phyloP scores from a whole-genome alignment of 2,113 vertebrate genomes.

The Grantiella picta region DNA sequence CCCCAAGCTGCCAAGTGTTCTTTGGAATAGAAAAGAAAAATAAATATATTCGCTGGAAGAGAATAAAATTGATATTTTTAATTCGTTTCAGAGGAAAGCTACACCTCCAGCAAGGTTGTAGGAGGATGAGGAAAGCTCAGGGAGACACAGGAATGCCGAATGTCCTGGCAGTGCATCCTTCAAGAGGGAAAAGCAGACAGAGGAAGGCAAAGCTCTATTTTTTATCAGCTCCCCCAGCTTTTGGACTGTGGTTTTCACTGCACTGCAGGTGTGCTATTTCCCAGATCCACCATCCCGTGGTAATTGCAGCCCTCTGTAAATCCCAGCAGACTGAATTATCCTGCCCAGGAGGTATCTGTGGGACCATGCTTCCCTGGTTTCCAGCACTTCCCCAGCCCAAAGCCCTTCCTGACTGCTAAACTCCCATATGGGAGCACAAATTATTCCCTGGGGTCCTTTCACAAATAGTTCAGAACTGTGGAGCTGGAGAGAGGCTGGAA shows the following conservation, averaged over 20 bases:
- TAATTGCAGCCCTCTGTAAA: neutral
- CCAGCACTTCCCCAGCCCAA: neutral
- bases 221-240: neutral
- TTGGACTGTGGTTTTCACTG: neutral
- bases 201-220: neutral
- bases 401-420: neutral
- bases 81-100: neutral
- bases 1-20: fast-evolving
- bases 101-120: neutral
- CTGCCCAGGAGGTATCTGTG: neutral
- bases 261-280: neutral
- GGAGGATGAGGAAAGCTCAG: neutral
- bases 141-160: neutral
- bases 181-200: neutral
- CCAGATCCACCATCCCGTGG: neutral
- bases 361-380: neutral
- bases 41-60: fast-evolving
- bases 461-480: neutral
- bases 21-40: neutral
- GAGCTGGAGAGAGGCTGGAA: neutral
- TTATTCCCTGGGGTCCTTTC: neutral
- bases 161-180: neutral
- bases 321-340: neutral
- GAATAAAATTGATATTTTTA: fast-evolving
- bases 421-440: neutral